A percentile compares a stretch with the other conserved stretches of the same genome.
These are phyloP conservation scores for Synanthedon andrenaeformis DNA, from an alignment of 2,888 invertebrate species.

Conservation along the genomic window DNA sequence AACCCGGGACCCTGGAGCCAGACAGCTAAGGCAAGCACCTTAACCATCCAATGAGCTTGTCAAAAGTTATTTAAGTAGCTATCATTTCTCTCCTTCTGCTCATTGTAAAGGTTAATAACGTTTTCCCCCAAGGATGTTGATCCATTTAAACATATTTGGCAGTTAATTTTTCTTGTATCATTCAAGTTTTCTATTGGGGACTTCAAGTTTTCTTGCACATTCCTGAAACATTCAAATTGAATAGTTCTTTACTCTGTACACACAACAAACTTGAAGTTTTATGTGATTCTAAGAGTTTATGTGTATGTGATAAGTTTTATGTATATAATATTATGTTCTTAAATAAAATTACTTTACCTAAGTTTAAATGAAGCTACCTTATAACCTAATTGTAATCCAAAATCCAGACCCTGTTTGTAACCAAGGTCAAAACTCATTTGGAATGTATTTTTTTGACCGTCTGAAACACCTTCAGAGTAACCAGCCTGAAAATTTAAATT, in stretches of 20 bases:
- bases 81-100: slow-evolving; percentile 42
- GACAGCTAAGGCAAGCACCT: too few relatives aligned
- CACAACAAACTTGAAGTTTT: neutral
- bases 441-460: slow-evolving; percentile 73
- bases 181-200: slow-evolving; percentile 2
- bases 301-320: neutral
- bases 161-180: slow-evolving; percentile 40
- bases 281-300: neutral
- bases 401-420: slow-evolving; percentile 74
- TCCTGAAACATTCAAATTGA: neutral
- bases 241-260: neutral
- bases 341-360: too few relatives aligned
- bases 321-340: too few relatives aligned
- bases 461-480: slow-evolving; percentile 76
- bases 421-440: slow-evolving; percentile 79
- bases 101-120: slow-evolving; percentile 39
- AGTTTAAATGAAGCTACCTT: slow-evolving; percentile 1
- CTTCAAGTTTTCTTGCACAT: too few relatives aligned
- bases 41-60: too few relatives aligned
- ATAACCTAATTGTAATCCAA: slow-evolving; percentile 70
- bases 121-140: slow-evolving; percentile 25
- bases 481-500: slow-evolving; percentile 60
- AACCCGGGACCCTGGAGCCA: too few relatives aligned
- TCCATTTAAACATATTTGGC: slow-evolving; percentile 39
- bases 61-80: slow-evolving; percentile 11